phyloP scores from a whole-genome alignment of 30 jellyfish, hydroid and myxozoan genomes.

The Hydractinia symbiolongicarpus region DNA sequence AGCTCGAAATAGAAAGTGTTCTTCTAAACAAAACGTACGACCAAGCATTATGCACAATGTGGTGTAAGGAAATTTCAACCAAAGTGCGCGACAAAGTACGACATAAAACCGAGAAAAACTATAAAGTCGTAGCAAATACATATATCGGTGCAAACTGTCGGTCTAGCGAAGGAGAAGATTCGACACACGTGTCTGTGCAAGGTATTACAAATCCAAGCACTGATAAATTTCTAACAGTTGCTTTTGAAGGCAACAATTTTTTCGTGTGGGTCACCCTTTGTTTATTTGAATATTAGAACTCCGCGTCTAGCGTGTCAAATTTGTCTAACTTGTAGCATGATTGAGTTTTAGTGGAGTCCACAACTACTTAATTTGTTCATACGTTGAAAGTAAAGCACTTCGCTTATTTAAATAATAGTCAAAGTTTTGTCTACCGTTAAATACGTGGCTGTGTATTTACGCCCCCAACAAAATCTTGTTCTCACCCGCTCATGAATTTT shows the following conservation, averaged over 20 bases:
- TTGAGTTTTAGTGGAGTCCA: too few relatives aligned
- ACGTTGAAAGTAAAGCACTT: too few relatives aligned
- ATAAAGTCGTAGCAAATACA: neutral
- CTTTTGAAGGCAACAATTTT: conserved; percentile 1
- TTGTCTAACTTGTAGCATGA: too few relatives aligned
- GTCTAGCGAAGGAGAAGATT: neutral
- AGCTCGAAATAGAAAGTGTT: conserved; percentile 2
- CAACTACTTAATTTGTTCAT: too few relatives aligned
- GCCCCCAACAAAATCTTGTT: too few relatives aligned
- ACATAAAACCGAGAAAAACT: neutral
- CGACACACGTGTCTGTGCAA: conserved; percentile 7
- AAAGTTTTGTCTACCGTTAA: too few relatives aligned
- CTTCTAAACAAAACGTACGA: neutral
- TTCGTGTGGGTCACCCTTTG: conserved; percentile 14
- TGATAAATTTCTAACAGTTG: conserved; percentile 14
- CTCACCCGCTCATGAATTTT: too few relatives aligned
- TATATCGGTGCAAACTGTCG: neutral
- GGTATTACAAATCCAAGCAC: neutral
- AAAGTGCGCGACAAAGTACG: neutral
- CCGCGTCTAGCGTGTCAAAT: too few relatives aligned
- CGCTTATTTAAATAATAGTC: too few relatives aligned
- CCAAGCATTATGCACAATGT: neutral
- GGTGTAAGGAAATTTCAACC: conserved; percentile 20
- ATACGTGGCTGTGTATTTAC: too few relatives aligned
- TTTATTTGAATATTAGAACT: neutral